Evolutionary conservation across 2,113 vertebrate genomes (phyloP).

Genomic region (Lepisosteus osseus): DNA sequence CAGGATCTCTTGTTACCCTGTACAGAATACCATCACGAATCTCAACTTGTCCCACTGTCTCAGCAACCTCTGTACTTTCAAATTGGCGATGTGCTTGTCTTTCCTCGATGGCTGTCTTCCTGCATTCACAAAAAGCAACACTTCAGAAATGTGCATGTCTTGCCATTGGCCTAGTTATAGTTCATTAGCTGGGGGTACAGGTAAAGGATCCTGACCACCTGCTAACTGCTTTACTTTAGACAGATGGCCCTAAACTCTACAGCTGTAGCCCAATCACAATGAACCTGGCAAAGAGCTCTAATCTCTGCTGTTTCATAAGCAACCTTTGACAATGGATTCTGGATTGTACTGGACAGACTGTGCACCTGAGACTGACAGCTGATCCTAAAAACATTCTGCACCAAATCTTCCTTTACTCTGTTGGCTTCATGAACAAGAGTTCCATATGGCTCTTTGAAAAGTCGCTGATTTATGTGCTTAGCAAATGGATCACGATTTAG

Average conservation of each 20-base stretch:
- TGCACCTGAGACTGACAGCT: constrained; percentile 12
- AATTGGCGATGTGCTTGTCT: too few species aligned
- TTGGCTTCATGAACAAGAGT: constrained; percentile 9
- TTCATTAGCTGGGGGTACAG: constrained; percentile 17
- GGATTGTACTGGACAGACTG: not conserved
- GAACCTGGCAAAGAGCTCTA: constrained; percentile 22
- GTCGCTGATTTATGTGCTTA: not conserved
- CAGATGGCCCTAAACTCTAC: constrained; percentile 14
- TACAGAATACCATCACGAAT: constrained; percentile 15
- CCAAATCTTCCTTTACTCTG: not conserved
- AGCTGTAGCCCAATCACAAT: constrained; percentile 10
- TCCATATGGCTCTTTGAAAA: constrained; percentile 11
- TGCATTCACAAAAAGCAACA: too few species aligned
- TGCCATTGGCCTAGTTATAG: constrained; percentile 1
- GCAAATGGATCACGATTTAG: constrained; percentile 14
- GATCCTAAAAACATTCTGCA: constrained; percentile 18
- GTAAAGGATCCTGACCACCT: constrained; percentile 7
- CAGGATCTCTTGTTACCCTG: not conserved
- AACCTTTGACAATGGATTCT: not conserved
- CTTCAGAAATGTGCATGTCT: not conserved
- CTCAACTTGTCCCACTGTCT: not conserved
- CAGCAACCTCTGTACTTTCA: too few species aligned
- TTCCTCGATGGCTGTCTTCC: too few species aligned
- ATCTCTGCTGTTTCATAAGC: constrained; percentile 6
- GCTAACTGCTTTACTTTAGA: constrained; percentile 14